Conservation (phyloP, 2,113 vertebrate species). For the Melozone crissalis region DNA sequence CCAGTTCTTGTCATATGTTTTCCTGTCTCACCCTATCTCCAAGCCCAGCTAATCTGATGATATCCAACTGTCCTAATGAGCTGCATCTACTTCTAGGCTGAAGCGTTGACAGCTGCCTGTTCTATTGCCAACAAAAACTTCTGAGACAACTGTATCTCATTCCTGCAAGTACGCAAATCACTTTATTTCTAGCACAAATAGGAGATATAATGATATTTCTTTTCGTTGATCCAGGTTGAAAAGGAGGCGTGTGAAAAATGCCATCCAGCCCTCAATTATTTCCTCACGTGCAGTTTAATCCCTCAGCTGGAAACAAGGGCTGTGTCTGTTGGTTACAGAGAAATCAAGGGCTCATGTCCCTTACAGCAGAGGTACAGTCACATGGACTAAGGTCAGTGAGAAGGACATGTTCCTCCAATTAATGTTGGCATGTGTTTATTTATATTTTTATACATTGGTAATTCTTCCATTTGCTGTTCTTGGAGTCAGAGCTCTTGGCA, state of each 20-base stretch:
- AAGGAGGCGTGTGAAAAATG: slow-evolving; percentile 28
- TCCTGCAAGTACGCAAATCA: slow-evolving; percentile 21
- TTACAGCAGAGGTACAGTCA: not conserved
- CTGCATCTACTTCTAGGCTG: slow-evolving; percentile 49
- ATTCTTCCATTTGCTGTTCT: slow-evolving; percentile 15
- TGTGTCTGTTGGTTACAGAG: not conserved
- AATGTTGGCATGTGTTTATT: slow-evolving; percentile 45
- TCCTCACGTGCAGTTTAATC: slow-evolving; percentile 17
- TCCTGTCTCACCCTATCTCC: slow-evolving; percentile 60
- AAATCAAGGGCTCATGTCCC: not conserved
- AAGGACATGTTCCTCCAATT: slow-evolving; percentile 42
- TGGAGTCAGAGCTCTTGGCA: not conserved
- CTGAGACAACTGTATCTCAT: slow-evolving; percentile 38
- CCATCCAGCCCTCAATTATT: not conserved
- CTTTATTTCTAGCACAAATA: slow-evolving; percentile 46
- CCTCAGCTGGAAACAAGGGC: not conserved
- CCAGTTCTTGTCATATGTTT: slow-evolving; percentile 60
- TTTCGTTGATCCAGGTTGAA: slow-evolving; percentile 13
- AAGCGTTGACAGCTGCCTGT: slow-evolving; percentile 58
- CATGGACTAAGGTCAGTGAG: not conserved
- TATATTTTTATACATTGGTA: slow-evolving; percentile 41
- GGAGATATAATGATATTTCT: not conserved
- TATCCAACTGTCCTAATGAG: slow-evolving; percentile 64
- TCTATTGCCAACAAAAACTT: slow-evolving; percentile 47
- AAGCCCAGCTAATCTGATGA: slow-evolving; percentile 59